Base-by-base conservation (phyloP, 1,140 invertebrate species). In the Monomorium pharaonis region DNA sequence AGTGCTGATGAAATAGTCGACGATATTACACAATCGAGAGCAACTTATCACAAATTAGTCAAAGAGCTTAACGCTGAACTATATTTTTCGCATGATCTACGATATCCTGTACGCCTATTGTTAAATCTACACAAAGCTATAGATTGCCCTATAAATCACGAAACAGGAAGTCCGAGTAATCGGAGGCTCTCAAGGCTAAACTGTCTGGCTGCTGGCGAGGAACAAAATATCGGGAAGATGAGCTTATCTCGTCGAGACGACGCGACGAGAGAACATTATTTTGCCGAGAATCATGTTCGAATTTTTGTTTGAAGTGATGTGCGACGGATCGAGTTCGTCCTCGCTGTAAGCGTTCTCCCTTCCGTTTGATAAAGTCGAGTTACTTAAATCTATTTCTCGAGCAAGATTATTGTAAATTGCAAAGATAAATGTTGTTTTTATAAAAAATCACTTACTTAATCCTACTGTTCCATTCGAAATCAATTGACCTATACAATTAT, bases 211-310 rank as follows among this genome's bases (percentile, higher is more conserved):
- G 67, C 65, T 51, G 33, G 47, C 30, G 65, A 76, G 49, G 77
- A 56, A 77, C 37, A 84, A 75, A 77, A 47, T 86, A 63, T 90
- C 72, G 67, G 84, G 90, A 90, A 91, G 88, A 84, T 76, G 90
- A 14, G 62, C 85, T 92, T 92, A 92, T 92, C 91, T 91, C 67
- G 58, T 18, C 85, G 72, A 86, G 91, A 92, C 91, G 86, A 67
- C 56, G 70, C 88, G 62, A 60, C 90, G 58, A 54, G 67, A 78
- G 85, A 30, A 83, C 67, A 47, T n/a, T 33, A 58, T 72, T 86
- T 78, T 33, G 49, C 27, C 49, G 21, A 76, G 62, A 85, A 86
- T 90, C 85, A 85, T 88, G 78, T 92, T 86, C 47, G 60, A 88
- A 91, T 88, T 91, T 91, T 91, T 88, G 75, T 86, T 62, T 44